Evolutionary conservation across 2,888 invertebrate species (phyloP), one percentile per base, ranked within the genome.

Genomic region (Tiphia femorata): DNA sequence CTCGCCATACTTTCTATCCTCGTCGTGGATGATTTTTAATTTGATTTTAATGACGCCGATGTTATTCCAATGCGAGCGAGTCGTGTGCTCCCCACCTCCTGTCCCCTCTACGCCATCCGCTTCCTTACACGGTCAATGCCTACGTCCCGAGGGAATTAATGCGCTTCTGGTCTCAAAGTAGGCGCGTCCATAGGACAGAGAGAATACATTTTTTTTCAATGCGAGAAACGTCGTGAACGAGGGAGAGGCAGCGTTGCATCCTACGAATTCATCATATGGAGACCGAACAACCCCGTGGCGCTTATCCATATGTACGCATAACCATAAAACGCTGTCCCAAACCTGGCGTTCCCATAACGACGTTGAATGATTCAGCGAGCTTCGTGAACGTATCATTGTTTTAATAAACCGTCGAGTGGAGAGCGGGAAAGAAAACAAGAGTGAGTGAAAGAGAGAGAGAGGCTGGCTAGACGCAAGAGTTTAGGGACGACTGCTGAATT

Each of bases 301-400:
- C 53, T 46, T 63, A 74, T 76, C 61, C 66, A 66, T 71, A 73
- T 67, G 61, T 65, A 69, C 68, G 64, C 64, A 65, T 72, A 66
- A 61, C 62, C 69, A 72, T 70, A 68, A 68, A 62, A 60, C 68
- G 69, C 62, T 64, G 66, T 64, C 58, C 72, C 75, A 72, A 75
- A 78, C 69, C 68, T 68, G 73, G 72, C 65, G 62, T 70, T 62
- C 58, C 49, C 43, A 6, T 5, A 53, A 23, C 51, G 52, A 58
- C 49, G 53, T 53, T 50, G 47, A 48, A 29, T 23, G 51, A 55
- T 38, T 27, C 43, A 40, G 47, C 25, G 25, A 53, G 42, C 43
- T 42, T 8, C 7, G 33, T 3, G 33, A 14, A 25, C 25, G n/a
- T 14, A n/a, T 33, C 56, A 53, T 67, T 67, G 60, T 56, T 50